Evolutionary conservation across 2,888 invertebrate species (phyloP).

Genomic region (Coenonympha arcania): DNA sequence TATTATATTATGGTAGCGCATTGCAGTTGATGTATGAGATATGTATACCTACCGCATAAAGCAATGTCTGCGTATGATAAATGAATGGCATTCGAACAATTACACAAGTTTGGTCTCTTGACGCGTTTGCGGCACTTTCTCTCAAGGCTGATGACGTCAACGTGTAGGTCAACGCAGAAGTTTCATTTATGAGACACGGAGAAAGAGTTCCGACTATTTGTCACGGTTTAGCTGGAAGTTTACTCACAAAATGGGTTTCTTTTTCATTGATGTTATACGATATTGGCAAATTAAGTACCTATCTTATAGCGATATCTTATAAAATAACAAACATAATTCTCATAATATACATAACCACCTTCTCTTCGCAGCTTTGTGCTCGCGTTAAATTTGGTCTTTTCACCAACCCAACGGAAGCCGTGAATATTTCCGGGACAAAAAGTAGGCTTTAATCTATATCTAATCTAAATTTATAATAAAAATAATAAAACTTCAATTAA

Average conservation of each 20-base stretch:
- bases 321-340: background rate
- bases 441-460: too few relatives aligned
- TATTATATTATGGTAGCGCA: too few relatives aligned
- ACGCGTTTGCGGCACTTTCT: constrained; percentile 23
- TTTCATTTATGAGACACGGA: constrained; percentile 4
- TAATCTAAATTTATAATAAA: too few relatives aligned
- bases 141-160: constrained; percentile 27
- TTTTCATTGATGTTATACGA: background rate
- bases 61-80: constrained; percentile 1
- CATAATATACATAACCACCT: too few relatives aligned
- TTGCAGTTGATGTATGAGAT: too few relatives aligned
- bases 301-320: background rate
- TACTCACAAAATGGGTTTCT: constrained; percentile 2
- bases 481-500: too few relatives aligned
- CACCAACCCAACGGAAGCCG: too few relatives aligned
- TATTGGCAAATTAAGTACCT: background rate
- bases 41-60: background rate
- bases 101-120: constrained; percentile 9
- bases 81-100: constrained; percentile 11
- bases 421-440: too few relatives aligned
- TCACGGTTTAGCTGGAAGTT: constrained; percentile 3
- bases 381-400: background rate
- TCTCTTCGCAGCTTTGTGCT: too few relatives aligned
- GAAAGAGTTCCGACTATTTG: constrained; percentile 10
- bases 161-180: constrained; percentile 21